Conservation (phyloP, 2,113 vertebrate genomes). For the Myotis brandtii region DNA sequence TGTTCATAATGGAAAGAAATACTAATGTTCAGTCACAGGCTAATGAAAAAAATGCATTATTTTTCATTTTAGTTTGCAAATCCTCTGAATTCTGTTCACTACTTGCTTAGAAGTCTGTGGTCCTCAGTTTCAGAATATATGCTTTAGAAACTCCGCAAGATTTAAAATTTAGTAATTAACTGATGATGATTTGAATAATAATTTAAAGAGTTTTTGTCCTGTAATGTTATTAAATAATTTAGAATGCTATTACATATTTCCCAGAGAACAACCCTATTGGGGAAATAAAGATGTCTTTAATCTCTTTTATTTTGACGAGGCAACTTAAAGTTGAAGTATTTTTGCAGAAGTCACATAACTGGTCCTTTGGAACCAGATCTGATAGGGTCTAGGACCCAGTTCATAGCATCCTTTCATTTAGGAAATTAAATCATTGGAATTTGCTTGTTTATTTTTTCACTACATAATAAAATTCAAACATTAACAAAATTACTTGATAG, state of each 20-base stretch:
- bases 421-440: not conserved
- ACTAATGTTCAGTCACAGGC: not conserved
- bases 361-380: not conserved
- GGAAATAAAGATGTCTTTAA: not conserved
- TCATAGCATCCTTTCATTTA: not conserved
- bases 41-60: not conserved
- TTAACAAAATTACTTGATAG: not conserved
- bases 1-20: not conserved
- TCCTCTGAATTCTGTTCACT: not conserved
- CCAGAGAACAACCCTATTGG: not conserved
- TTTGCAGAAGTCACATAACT: not conserved
- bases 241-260: not conserved
- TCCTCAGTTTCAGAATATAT: not conserved
- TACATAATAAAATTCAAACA: not conserved
- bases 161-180: constrained; percentile 19
- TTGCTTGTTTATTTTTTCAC: not conserved
- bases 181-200: not conserved
- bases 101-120: not conserved
- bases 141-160: not conserved
- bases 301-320: not conserved
- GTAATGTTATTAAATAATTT: constrained; percentile 30
- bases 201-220: not conserved
- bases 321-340: not conserved
- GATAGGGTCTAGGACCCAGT: not conserved
- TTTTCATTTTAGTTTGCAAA: not conserved